phyloP scores from a whole-genome alignment of 1,140 invertebrate genomes.

The Pinna nobilis region DNA sequence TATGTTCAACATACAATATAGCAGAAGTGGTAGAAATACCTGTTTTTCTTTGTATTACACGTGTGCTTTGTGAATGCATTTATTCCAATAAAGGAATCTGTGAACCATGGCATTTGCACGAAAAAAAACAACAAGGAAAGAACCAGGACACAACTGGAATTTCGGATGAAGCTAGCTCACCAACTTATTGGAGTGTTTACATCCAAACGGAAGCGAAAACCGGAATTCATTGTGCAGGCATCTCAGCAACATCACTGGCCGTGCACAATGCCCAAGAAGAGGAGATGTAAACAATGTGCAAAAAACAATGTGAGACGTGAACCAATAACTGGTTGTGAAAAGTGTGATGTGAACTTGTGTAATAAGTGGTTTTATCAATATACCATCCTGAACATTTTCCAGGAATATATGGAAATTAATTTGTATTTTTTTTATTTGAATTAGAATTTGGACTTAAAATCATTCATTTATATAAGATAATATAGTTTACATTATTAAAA shows the following conservation, averaged over 20 bases:
- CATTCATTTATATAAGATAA: no score
- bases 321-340: background rate
- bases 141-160: constrained; percentile 6
- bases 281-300: constrained; percentile 9
- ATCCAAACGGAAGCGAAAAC: constrained; percentile 2
- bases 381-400: no score
- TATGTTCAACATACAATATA: constrained; percentile 27
- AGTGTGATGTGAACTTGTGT: background rate
- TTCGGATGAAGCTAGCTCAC: constrained; percentile 15
- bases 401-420: no score
- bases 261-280: background rate
- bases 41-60: constrained; percentile 39
- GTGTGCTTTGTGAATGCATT: constrained; percentile 21
- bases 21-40: constrained; percentile 35
- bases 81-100: constrained; percentile 29
- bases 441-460: no score
- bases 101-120: constrained; percentile 6
- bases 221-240: background rate
- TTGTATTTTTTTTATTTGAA: no score
- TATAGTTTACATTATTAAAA: no score
- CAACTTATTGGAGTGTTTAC: constrained; percentile 4
- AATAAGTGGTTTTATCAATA: no score
- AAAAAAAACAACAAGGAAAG: constrained; percentile 5
- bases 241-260: background rate
- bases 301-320: background rate